Evolutionary conservation across 2,113 vertebrate genomes (phyloP), one percentile per base, ranked within the genome.

Genomic region (Carassius auratus): DNA sequence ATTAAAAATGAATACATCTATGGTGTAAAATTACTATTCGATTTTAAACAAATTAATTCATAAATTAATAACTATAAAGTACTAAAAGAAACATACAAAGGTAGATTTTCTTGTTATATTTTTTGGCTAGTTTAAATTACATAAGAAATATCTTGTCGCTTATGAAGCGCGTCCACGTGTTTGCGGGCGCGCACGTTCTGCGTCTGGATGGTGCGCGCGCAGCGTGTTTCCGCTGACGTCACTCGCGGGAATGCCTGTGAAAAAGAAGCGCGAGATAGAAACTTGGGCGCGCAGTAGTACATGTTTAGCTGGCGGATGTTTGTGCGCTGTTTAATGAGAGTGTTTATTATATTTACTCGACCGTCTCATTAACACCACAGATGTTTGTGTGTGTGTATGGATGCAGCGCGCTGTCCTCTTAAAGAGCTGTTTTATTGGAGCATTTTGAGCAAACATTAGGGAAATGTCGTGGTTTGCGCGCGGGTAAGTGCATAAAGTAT

Each of bases 381-480:
- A 80, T 88, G 87, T 5, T 13, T 52, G 66, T 19, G 8, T 6
- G 6, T 3, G 1, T 42, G 38, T 42, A 42, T 42, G 38, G 3
- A 5, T 6, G 38, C 38, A 7, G 89, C 81, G 71, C 48, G 84
- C 33, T 10, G 23, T 86, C 48, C 21, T 61, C n/a, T 8, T 77
- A 21, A 81, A 69, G 8, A 0, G 48, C 17, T 12, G 23, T 85
- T 87, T 71, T 7, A 71, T 62, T 62, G 52, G 76, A 57, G 26
- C 19, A 7, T 71, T 61, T 57, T 76, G 36, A 57, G 17, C 23
- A 89, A 89, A 7, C 91, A 87, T 66, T 77, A 83, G 74, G 88
- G 92, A 93, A 90, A 95, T 95, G 95, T 94, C 95, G 19, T 91
- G 92, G 92, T 92, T 92, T 93, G 42, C 90, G 93, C 94, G 95